Percentiles rank a stretch among this genome's conserved stretches.
phyloP scores from a whole-genome alignment of 2,797 vertebrate genomes.

The Hoplostethus mediterraneus region DNA sequence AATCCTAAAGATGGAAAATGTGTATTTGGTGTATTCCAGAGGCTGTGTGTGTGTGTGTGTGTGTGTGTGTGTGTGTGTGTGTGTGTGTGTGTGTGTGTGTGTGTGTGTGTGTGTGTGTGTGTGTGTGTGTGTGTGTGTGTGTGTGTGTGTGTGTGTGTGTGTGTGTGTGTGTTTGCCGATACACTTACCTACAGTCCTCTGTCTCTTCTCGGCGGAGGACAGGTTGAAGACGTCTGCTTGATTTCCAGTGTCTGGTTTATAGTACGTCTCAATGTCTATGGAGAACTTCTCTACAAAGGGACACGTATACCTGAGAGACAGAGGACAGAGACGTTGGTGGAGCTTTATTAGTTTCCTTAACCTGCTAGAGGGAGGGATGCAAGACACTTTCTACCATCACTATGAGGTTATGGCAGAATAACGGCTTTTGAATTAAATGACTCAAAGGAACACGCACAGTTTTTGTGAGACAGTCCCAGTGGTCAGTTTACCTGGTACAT shows the following conservation, averaged over 20 bases:
- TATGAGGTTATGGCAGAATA: neutral
- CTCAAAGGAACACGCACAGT: too few species aligned
- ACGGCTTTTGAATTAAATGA: neutral
- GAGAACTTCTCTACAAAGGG: slow-evolving; percentile 99
- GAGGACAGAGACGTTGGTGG: neutral
- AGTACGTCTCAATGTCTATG: slow-evolving; percentile 99
- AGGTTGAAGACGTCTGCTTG: slow-evolving; percentile 93
- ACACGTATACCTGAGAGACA: slow-evolving; percentile 91
- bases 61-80: neutral
- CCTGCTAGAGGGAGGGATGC: neutral
- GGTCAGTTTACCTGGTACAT: too few species aligned
- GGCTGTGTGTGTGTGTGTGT: neutral
- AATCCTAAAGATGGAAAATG: neutral
- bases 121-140: neutral
- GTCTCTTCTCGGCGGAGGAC: slow-evolving; percentile 92
- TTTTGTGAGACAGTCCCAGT: too few species aligned
- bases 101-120: neutral
- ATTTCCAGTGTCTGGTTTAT: slow-evolving; percentile 94
- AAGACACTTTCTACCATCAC: too few species aligned
- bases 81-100: neutral
- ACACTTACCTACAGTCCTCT: slow-evolving; percentile 88
- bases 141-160: neutral
- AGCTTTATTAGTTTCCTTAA: neutral
- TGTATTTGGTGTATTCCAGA: neutral
- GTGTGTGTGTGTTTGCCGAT: neutral